Evolutionary conservation across 30 jellyfish, hydroid and myxozoan species (phyloP), one percentile per base, ranked within the genome.

Genomic region (Aurelia aurita complex sp. Pacific): DNA sequence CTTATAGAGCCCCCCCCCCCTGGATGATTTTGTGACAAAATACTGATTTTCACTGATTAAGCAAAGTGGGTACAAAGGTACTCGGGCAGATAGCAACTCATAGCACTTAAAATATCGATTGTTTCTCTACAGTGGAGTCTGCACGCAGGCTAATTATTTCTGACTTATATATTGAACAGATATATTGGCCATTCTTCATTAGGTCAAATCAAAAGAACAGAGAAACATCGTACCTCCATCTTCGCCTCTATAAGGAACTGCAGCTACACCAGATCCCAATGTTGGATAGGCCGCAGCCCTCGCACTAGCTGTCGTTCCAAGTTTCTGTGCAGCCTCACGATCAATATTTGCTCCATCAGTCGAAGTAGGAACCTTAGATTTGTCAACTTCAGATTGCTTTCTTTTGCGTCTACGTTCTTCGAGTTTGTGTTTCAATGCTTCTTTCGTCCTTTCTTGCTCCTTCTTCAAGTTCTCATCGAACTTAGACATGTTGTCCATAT

Each of bases 391-490:
- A 4, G 92, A 76, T 35, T 88, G 92, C 60, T 80, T 85, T 67
- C 90, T 81, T 52, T 95, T 95, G 42, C 91, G 63, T 70, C 87
- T 82, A 38, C 97, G 69, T 51, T 95, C 99, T 54, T 89, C 99
- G 33, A 95, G 90, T 55, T 77, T 89, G 53, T 76, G 75, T n/a
- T 95, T 91, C 55, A 95, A 73, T 42, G 93, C 96, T 57, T 86
- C 98, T 69, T 95, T 95, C n/a, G 97, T 95, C 15, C 98, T 69
- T 33, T 89, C 98, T 74, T 90, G 99, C 60, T 95, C 99, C 42
- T 67, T 80, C 81, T 90, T 90, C 86, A 95, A 71, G 67, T 82
- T 87, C 40, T 85, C 96, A 62, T 90, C 97, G 70, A 89, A 95
- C 53, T 83, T 90, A 51, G 80, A 60, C 96, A 85, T 88, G 55